A percentile compares a stretch with the other conserved stretches of the same genome.
Evolutionary conservation across 2,888 invertebrate genomes (phyloP).

Genomic region (Calameuta pallipes): DNA sequence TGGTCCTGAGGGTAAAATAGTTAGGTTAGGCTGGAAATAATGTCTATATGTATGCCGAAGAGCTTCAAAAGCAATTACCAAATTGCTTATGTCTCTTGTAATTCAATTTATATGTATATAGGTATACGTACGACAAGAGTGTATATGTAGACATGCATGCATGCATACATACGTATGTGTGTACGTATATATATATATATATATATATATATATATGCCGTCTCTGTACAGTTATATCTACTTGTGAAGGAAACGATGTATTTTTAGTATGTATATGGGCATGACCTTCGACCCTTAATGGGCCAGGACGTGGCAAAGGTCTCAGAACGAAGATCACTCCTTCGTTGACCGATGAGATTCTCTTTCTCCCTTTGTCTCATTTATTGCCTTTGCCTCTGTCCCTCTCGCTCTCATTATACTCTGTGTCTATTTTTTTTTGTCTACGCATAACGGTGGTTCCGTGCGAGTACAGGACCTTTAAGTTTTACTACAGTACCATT

Average conservation of each 20-base stretch:
- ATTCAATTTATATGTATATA: conserved; percentile 10
- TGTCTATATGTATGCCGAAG: conserved; percentile 48
- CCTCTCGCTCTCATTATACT: background rate
- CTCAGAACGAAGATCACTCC: conserved; percentile 13
- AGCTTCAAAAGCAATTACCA: conserved; percentile 63
- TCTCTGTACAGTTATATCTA: background rate
- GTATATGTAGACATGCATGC: background rate
- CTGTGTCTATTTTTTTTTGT: background rate
- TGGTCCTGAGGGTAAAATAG: background rate
- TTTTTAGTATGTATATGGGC: background rate
- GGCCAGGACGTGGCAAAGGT: conserved; percentile 20
- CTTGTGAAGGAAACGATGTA: background rate
- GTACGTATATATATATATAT: conserved; percentile 6
- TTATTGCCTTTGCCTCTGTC: background rate
- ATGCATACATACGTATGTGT: no score
- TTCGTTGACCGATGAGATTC: conserved; percentile 4
- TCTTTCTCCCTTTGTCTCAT: conserved; percentile 7
- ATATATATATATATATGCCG: conserved; percentile 5
- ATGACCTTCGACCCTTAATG: background rate
- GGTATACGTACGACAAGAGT: background rate
- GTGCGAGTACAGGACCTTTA: background rate
- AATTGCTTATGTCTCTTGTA: conserved; percentile 53
- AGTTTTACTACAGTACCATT: conserved; percentile 14
- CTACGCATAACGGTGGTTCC: background rate
- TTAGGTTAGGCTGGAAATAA: conserved; percentile 25